A percentile compares a stretch with the other conserved stretches of the same genome.
These are phyloP conservation scores for Pachycephala philippinensis DNA, from an alignment of 2,113 vertebrate species.

Conservation along the genomic window DNA sequence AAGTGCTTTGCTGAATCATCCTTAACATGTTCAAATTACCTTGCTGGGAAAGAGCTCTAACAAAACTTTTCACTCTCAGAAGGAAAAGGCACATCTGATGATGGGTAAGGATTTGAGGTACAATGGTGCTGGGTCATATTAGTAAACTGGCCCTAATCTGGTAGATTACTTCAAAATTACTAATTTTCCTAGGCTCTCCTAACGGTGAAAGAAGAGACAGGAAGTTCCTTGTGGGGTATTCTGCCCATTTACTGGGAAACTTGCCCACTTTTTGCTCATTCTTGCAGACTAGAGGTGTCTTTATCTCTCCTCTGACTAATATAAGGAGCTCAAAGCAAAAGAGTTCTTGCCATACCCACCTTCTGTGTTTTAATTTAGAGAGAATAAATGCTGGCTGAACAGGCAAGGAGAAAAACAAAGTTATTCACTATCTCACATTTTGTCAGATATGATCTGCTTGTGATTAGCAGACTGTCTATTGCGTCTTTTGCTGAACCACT, in stretches of 20 bases:
- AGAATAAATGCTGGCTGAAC: background rate
- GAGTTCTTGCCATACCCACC: background rate
- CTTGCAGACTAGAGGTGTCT: background rate
- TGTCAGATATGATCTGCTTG: background rate
- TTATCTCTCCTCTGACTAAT: background rate
- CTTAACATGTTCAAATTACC: background rate
- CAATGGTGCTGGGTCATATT: background rate
- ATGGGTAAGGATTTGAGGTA: background rate
- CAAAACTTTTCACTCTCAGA: background rate
- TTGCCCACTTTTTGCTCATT: background rate
- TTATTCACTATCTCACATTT: background rate
- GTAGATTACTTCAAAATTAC: background rate
- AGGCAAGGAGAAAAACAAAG: background rate
- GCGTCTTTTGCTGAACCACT: background rate
- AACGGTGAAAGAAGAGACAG: background rate
- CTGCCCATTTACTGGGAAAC: background rate
- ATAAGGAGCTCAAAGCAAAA: background rate
- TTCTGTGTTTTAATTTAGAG: background rate
- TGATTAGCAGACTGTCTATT: background rate
- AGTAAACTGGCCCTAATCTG: background rate
- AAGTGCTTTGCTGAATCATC: constrained; percentile 4
- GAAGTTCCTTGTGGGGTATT: background rate
- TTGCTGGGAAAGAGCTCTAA: background rate
- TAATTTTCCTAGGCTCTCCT: background rate
- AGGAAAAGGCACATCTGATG: background rate